A percentile compares a stretch with the other conserved stretches of the same genome.
Evolutionary conservation across 2,797 vertebrate genomes (phyloP).

Genomic region (Sebastes glaucus): DNA sequence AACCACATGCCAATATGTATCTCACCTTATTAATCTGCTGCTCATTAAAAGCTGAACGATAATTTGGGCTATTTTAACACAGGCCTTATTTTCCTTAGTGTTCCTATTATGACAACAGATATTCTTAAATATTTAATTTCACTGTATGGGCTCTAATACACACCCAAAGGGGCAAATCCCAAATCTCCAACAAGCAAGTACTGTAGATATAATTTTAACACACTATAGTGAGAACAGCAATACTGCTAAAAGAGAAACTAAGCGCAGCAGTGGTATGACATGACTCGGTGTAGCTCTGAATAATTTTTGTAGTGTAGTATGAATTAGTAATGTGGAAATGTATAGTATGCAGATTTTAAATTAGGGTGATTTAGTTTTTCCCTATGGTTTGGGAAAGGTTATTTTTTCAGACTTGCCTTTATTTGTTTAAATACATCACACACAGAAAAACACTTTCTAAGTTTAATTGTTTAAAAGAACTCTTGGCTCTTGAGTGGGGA

Average conservation of each 20-base stretch:
- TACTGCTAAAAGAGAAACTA: neutral
- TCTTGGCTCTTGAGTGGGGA: neutral
- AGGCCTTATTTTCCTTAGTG: neutral
- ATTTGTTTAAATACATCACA: neutral
- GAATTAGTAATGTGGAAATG: neutral
- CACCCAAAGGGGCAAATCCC: neutral
- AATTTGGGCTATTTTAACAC: neutral
- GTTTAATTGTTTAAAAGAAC: neutral
- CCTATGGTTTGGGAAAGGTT: neutral
- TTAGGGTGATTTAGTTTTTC: neutral
- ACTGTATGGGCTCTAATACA: neutral
- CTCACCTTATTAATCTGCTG: neutral
- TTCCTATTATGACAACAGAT: neutral
- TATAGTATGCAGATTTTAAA: neutral
- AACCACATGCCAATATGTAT: neutral
- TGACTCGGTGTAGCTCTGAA: neutral
- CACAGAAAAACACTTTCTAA: neutral
- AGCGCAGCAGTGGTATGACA: neutral
- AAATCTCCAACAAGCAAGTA: neutral
- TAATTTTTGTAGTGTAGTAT: neutral
- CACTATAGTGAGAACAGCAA: neutral
- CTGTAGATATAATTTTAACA: neutral
- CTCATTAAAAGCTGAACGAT: neutral
- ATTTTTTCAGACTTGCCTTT: neutral
- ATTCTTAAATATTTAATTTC: constrained; percentile 7